Conservation (phyloP, 2,888 invertebrate genomes). For the Lepidocyrtoides sp. region DNA sequence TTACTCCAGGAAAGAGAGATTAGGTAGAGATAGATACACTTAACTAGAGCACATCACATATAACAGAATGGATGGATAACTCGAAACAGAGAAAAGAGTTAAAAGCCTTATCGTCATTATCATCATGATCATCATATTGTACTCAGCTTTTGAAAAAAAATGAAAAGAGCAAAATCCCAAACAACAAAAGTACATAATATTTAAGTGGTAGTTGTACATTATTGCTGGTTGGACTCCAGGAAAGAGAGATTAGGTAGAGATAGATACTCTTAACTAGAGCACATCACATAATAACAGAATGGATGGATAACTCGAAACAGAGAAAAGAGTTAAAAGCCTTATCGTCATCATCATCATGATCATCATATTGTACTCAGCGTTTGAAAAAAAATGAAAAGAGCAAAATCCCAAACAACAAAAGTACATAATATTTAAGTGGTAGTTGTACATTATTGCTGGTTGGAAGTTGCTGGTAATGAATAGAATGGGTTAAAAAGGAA, state of each 20-base stretch:
- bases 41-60: constrained; percentile 44
- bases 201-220: constrained; percentile 51
- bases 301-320: constrained; percentile 47
- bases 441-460: constrained; percentile 55
- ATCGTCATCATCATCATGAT: background rate
- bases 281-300: constrained; percentile 32
- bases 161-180: constrained; percentile 29
- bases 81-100: constrained; percentile 65
- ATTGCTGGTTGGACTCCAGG: constrained; percentile 57
- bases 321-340: constrained; percentile 75
- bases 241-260: no score
- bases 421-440: constrained; percentile 39
- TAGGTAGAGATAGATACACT: background rate
- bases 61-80: constrained; percentile 46
- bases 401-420: constrained; percentile 36
- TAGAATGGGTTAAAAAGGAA: constrained; percentile 79
- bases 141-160: constrained; percentile 50
- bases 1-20: background rate
- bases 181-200: constrained; percentile 37
- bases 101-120: constrained; percentile 61
- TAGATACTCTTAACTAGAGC: constrained; percentile 33
- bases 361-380: constrained; percentile 59
- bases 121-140: constrained; percentile 40
- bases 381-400: constrained; percentile 46
- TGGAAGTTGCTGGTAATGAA: constrained; percentile 59